Percentiles rank a stretch among this genome's conserved stretches.
Conservation (phyloP, 2,888 invertebrate genomes). For the Rhingia rostrata region DNA sequence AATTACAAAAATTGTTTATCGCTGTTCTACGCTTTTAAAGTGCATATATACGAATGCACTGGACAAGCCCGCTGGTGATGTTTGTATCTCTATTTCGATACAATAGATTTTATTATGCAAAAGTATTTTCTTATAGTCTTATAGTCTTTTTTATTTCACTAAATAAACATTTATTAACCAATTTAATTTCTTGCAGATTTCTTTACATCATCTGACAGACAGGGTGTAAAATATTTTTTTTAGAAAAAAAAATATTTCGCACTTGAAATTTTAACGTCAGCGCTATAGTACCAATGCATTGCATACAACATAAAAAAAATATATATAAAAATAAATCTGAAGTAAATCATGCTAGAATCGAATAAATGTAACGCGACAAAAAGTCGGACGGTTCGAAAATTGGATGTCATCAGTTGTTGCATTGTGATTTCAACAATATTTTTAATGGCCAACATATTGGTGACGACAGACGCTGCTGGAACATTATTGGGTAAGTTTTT, state of each 20-base stretch:
- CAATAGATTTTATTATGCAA: no score
- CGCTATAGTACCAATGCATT: neutral
- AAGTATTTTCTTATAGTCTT: no score
- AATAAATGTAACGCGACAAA: constrained; percentile 67
- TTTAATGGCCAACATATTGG: constrained; percentile 55
- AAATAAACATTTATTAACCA: neutral
- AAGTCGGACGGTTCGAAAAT: constrained; percentile 72
- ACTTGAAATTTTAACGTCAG: constrained; percentile 47
- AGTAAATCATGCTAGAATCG: constrained; percentile 66
- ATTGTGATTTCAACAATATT: constrained; percentile 67
- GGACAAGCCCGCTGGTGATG: constrained; percentile 30
- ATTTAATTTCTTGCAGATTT: constrained; percentile 52
- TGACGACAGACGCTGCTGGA: constrained; percentile 44
- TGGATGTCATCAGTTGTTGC: constrained; percentile 62
- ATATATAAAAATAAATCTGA: constrained; percentile 23
- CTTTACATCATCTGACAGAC: constrained; percentile 44
- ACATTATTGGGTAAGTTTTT: constrained; percentile 60
- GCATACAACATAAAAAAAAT: constrained; percentile 6
- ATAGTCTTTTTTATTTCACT: no score
- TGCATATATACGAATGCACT: constrained; percentile 8
- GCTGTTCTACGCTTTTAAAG: constrained; percentile 51
- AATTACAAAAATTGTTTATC: constrained; percentile 66
- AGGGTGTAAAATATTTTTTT: constrained; percentile 67
- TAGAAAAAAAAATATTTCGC: constrained; percentile 52
- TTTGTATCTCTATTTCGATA: no score